A percentile compares a stretch with the other conserved stretches of the same genome.
Evolutionary conservation across 2,888 invertebrate genomes (phyloP).

Genomic region (Standfussiana lucernea): DNA sequence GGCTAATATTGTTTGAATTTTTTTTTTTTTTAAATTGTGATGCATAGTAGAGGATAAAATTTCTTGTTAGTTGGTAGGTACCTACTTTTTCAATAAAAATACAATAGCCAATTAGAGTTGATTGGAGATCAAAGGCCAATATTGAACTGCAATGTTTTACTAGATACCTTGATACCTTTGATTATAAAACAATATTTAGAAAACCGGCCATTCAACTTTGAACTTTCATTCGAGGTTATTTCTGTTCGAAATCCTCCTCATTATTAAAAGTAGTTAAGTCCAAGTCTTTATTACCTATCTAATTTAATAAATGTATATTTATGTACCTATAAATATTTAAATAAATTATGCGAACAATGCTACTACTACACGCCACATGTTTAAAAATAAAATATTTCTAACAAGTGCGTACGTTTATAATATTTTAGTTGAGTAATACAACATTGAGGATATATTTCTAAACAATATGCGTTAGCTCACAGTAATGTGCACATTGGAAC

Average conservation of each 20-base stretch:
- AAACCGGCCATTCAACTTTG: not conserved
- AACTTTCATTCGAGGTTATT: not conserved
- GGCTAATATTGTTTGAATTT: not conserved
- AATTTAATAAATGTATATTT: too few species aligned
- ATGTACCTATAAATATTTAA: not conserved
- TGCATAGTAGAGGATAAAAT: not conserved
- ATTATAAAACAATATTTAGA: not conserved
- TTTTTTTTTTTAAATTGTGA: not conserved
- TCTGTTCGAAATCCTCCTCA: not conserved
- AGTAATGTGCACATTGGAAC: not conserved
- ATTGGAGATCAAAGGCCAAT: slow-evolving; percentile 19
- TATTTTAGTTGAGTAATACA: slow-evolving; percentile 23
- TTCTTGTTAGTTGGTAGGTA: not conserved
- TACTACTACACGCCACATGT: not conserved
- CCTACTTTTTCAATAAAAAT: slow-evolving; percentile 16
- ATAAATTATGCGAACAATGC: slow-evolving; percentile 8
- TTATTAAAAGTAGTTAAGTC: not conserved
- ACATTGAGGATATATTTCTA: slow-evolving; percentile 19
- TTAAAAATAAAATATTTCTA: slow-evolving; percentile 20
- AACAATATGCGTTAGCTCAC: slow-evolving; percentile 6
- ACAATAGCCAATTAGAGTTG: slow-evolving; percentile 34
- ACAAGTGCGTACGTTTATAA: not conserved
- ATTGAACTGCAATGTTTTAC: not conserved
- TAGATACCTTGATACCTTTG: not conserved
- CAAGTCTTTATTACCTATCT: not conserved